These are phyloP conservation scores for Microhierax caerulescens DNA, from an alignment of 2,797 vertebrate species.

Conservation along the genomic window DNA sequence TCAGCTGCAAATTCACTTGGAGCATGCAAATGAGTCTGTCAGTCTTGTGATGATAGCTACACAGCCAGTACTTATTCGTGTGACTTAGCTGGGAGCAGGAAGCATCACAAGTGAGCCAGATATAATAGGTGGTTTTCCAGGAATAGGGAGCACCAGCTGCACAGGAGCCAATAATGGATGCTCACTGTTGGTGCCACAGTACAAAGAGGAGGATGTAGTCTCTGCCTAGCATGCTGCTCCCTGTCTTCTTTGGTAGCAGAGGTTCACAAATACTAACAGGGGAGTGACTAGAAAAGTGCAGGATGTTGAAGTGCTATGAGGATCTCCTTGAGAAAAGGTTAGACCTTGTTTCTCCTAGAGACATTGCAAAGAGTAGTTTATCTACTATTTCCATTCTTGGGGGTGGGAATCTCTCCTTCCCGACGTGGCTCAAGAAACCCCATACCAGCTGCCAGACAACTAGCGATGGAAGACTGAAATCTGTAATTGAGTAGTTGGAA, in stretches of 20 bases:
- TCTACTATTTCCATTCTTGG: neutral
- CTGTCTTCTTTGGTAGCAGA: neutral
- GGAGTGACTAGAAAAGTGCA: neutral
- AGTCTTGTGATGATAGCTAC: neutral
- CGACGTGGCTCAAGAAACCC: neutral
- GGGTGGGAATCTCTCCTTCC: neutral
- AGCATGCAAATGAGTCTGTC: neutral
- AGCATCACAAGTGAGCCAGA: neutral
- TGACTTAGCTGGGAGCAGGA: neutral
- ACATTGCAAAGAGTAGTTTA: neutral
- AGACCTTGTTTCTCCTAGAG: neutral
- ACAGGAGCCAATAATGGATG: neutral
- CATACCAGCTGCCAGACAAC: neutral
- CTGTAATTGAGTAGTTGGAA: neutral
- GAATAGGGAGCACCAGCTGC: neutral
- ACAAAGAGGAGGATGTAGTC: neutral
- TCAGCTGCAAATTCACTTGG: neutral
- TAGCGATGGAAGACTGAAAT: neutral
- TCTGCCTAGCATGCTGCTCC: neutral
- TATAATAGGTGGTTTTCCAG: neutral
- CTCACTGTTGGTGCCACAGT: neutral
- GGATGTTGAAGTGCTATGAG: neutral
- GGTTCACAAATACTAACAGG: neutral
- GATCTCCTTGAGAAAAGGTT: neutral
- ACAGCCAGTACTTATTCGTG: rapidly evolving